Conservation (phyloP, 2,797 vertebrate species). For the Epinephelus awoara region DNA sequence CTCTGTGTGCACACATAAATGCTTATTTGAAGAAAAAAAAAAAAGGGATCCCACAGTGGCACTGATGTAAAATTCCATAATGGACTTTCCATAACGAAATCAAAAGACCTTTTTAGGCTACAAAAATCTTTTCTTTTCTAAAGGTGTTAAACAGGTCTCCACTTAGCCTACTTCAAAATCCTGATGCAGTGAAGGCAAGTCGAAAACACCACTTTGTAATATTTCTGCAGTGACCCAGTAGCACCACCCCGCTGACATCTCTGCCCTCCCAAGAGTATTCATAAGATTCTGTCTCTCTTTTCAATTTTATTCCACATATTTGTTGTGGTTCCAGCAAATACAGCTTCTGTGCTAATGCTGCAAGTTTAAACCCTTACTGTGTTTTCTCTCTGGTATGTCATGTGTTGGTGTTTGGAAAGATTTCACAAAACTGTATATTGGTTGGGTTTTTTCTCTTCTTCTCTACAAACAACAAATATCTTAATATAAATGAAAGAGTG, state of each 20-base stretch:
- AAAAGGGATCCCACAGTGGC: neutral
- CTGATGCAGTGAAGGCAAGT: neutral
- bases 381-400: neutral
- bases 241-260: neutral
- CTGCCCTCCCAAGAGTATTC: neutral
- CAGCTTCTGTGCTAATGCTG: neutral
- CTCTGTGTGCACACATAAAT: neutral
- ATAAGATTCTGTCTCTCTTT: conserved; percentile 10
- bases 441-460: neutral
- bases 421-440: neutral
- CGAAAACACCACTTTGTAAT: conserved; percentile 2
- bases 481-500: neutral
- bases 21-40: too few species aligned
- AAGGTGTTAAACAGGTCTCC: neutral
- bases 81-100: neutral
- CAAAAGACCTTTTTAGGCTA: neutral
- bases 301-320: conserved; percentile 9
- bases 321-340: neutral
- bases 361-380: neutral
- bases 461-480: neutral
- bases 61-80: neutral
- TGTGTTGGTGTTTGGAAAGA: neutral
- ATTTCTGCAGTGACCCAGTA: conserved; percentile 5
- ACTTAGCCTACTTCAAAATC: neutral
- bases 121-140: neutral